A percentile compares a stretch with the other conserved stretches of the same genome.
phyloP scores from a whole-genome alignment of 2,113 vertebrate species.

The Ceuthmochares aereus region DNA sequence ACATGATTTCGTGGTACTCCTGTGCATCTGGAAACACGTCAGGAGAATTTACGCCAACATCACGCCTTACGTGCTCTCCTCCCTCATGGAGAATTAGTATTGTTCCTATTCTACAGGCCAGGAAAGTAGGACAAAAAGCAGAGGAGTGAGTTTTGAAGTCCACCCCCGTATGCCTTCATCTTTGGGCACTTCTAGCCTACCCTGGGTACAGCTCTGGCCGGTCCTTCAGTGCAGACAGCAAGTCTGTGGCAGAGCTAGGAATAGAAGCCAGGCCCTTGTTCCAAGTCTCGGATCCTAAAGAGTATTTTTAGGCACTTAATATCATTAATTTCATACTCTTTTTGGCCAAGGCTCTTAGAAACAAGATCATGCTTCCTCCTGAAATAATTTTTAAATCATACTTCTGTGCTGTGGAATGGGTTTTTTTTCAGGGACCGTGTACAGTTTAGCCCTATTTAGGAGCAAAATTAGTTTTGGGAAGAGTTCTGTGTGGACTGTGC shows the following conservation, averaged over 20 bases:
- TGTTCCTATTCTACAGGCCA: not conserved
- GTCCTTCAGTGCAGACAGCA: not conserved
- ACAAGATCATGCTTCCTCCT: constrained; percentile 19
- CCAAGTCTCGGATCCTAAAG: constrained; percentile 46
- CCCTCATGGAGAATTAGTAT: fast-evolving
- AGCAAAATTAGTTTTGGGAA: not conserved
- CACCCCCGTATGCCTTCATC: not conserved
- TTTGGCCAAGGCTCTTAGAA: constrained; percentile 48
- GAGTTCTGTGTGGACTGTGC: not conserved
- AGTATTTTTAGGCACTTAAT: constrained; percentile 68
- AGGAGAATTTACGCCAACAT: not conserved
- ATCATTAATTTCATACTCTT: constrained; percentile 59
- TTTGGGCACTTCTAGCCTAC: not conserved
- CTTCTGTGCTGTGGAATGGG: not conserved
- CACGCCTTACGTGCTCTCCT: not conserved
- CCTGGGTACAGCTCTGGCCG: not conserved
- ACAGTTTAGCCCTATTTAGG: not conserved
- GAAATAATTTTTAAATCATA: not conserved
- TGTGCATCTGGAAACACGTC: not conserved
- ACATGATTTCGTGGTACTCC: not conserved
- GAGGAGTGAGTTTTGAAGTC: not conserved
- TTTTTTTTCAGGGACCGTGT: not conserved
- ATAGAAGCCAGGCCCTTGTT: constrained; percentile 49
- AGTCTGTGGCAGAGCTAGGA: constrained; percentile 50
- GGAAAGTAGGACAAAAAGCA: not conserved